A percentile compares a stretch with the other conserved stretches of the same genome.
Conservation (phyloP, 2,797 vertebrate species). For the Pristis pectinata region DNA sequence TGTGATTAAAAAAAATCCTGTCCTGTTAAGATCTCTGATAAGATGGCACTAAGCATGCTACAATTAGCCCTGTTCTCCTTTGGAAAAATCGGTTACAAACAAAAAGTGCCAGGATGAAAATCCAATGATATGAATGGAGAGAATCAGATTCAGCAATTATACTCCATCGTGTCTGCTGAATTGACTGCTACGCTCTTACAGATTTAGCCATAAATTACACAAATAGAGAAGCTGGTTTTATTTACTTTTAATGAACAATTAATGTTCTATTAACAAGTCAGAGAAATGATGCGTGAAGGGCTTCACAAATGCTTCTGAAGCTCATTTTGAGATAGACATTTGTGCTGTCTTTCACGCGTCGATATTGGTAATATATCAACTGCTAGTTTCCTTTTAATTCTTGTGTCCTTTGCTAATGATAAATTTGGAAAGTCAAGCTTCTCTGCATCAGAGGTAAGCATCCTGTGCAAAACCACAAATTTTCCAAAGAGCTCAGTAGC, state of each 20-base stretch:
- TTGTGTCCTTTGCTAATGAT: not conserved
- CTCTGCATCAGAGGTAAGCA: not conserved
- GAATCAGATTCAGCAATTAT: not conserved
- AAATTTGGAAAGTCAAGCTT: not conserved
- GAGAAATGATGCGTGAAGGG: not conserved
- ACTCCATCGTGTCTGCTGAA: not conserved
- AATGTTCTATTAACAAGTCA: not conserved
- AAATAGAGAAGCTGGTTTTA: not conserved
- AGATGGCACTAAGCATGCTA: not conserved
- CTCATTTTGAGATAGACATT: not conserved
- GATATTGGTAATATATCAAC: not conserved
- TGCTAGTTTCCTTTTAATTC: not conserved
- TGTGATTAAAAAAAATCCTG: not conserved
- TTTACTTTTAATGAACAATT: conserved; percentile 18
- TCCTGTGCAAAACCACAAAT: not conserved
- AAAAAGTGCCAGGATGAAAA: not conserved
- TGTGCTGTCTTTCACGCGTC: not conserved
- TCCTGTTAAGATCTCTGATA: not conserved
- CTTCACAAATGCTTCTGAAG: conserved; percentile 8
- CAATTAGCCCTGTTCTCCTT: not conserved
- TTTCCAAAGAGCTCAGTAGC: not conserved
- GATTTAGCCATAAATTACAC: not conserved
- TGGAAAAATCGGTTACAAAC: not conserved
- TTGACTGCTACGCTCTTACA: not conserved
- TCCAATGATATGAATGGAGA: not conserved